Base-by-base conservation (phyloP, 1,140 invertebrate species). In the Rhopalosiphum maidis region DNA sequence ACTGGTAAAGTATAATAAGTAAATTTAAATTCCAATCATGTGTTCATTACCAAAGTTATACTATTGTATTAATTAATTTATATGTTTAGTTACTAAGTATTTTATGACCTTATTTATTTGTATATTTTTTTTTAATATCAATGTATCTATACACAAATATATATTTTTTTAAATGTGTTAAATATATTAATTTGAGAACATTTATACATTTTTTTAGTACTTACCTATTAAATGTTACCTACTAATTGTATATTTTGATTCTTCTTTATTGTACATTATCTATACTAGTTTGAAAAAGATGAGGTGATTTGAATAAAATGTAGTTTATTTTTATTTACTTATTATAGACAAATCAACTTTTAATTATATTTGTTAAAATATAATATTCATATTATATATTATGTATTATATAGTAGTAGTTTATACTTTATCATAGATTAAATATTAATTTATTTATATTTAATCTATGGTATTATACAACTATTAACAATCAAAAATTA, bases 31-130 rank as follows among this genome's bases (percentile, higher is more conserved):
- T 83, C 77, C 25, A 83, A 54, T 60, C 86, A 91, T 85, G 37
- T 86, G 82, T 86, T 93, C 35, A 55, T 86, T 86, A 93, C 91
- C 82, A 93, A 93, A 93, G 35, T 18, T 91, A 11, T 82, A 83
- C 4, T 51, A 30, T 86, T 68, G 5, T 90, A 68, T 90, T 68
- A 43, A 68, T 60, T 89, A 43, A 41, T 68, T 68, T 60, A 5
- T 43, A 43, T 43, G 25, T 90, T 68, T 68, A 68, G 25, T 68
- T 90, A 60, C 25, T 41, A 41, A 90, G 25, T 90, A 46, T 68
- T 25, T 68, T 43, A 68, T 43, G 37, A 90, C 55, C 25, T 43
- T 55, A 55, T 89, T 43, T 90, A 60, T 68, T 22, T 43, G 11
- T 90, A 43, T 90, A 60, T 90, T 55, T 90, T 41, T 90, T 60